These are phyloP conservation scores for Andrena bicolor DNA, from an alignment of 2,888 invertebrate species.

Conservation along the genomic window DNA sequence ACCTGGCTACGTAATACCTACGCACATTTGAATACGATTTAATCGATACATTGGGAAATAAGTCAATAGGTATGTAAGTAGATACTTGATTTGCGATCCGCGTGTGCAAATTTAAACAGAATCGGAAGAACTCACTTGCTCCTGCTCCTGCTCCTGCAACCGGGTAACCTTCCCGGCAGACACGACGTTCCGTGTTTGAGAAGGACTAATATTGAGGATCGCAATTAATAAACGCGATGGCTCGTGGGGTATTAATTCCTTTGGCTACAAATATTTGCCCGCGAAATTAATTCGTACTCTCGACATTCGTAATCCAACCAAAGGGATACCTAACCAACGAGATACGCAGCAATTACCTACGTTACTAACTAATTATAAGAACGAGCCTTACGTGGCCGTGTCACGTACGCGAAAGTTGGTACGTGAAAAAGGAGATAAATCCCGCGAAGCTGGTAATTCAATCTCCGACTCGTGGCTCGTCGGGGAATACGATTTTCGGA, in stretches of 20 bases:
- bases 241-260: slow-evolving; percentile 24
- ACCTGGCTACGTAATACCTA: no score
- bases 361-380: slow-evolving; percentile 12
- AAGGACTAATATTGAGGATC: slow-evolving; percentile 25
- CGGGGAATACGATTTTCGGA: slow-evolving; percentile 10
- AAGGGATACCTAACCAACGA: slow-evolving; percentile 19
- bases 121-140: not conserved
- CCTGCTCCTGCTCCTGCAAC: not conserved
- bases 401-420: not conserved
- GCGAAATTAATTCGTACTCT: slow-evolving; percentile 45
- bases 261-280: slow-evolving; percentile 39
- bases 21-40: no score
- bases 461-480: not conserved
- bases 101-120: not conserved
- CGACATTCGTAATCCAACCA: slow-evolving; percentile 9
- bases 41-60: no score
- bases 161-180: not conserved
- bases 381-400: not conserved
- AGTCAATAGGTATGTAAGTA: no score
- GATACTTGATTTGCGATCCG: no score
- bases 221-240: slow-evolving; percentile 38
- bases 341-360: slow-evolving; percentile 28
- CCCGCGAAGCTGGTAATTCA: slow-evolving; percentile 10
- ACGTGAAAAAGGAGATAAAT: slow-evolving; percentile 4
- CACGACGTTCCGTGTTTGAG: slow-evolving; percentile 5